These are phyloP conservation scores for Symphodus melops DNA, from an alignment of 2,113 vertebrate genomes.

Conservation along the genomic window DNA sequence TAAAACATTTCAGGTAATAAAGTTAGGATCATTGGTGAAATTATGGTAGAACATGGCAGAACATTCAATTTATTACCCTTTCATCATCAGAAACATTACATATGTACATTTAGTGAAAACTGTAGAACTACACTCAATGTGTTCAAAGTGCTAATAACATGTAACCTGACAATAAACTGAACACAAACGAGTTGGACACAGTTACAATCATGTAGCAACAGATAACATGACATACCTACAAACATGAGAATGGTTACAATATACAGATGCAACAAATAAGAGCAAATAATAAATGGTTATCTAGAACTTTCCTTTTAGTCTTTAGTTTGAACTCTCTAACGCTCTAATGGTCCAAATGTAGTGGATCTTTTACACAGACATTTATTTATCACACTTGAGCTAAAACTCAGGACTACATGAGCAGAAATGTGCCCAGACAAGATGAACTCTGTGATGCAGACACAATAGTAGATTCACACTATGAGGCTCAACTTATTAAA, in stretches of 20 bases:
- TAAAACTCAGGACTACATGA: conserved; percentile 31
- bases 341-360: conserved; percentile 12
- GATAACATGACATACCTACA: conserved; percentile 24
- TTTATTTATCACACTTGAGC: conserved; percentile 35
- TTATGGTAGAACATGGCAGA: too few species aligned
- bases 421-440: conserved; percentile 20
- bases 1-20: too few species aligned
- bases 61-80: conserved; percentile 79
- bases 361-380: conserved; percentile 36
- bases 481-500: conserved; percentile 36
- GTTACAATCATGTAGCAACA: conserved; percentile 33
- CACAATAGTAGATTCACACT: conserved; percentile 26
- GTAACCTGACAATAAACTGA: conserved; percentile 45
- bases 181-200: conserved; percentile 47
- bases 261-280: conserved; percentile 6
- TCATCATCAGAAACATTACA: conserved; percentile 74
- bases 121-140: conserved; percentile 71
- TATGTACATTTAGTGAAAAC: conserved; percentile 80
- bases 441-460: conserved; percentile 4
- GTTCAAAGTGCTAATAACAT: conserved; percentile 76
- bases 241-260: conserved; percentile 25
- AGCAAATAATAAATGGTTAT: not conserved
- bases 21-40: too few species aligned
- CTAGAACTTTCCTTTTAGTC: conserved; percentile 28
- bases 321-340: conserved; percentile 2